Evolutionary conservation across 2,888 invertebrate genomes (phyloP).

Genomic region (Dione juno): DNA sequence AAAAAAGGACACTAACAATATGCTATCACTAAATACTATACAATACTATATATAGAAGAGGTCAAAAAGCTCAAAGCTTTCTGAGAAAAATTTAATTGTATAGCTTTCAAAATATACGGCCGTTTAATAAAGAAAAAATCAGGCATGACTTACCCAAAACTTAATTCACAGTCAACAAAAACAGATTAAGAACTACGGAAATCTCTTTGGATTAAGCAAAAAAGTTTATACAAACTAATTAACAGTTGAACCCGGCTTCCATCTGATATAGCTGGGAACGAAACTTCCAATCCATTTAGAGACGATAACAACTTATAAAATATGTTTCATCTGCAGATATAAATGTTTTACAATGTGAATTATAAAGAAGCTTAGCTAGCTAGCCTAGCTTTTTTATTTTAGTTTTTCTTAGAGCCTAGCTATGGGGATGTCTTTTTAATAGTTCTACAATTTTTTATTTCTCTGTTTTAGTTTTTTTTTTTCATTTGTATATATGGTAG

Average conservation of each 20-base stretch:
- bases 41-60: too few species aligned
- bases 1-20: too few species aligned
- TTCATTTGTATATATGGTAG: too few species aligned
- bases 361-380: not conserved
- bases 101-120: too few species aligned
- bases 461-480: too few species aligned
- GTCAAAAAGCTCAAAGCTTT: too few species aligned
- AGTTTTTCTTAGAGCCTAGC: not conserved
- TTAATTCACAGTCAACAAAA: constrained; percentile 21
- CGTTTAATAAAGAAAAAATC: constrained; percentile 5
- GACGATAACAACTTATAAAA: constrained; percentile 36
- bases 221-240: constrained; percentile 42
- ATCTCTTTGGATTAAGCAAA: constrained; percentile 38
- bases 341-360: constrained; percentile 5
- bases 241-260: constrained; percentile 39
- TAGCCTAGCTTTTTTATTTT: too few species aligned
- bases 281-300: constrained; percentile 40
- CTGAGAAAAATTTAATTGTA: too few species aligned
- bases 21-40: too few species aligned
- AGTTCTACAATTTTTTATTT: not conserved
- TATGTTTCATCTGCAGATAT: constrained; percentile 17
- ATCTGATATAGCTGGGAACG: constrained; percentile 39
- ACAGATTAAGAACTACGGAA: constrained; percentile 38
- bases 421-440: not conserved
- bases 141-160: constrained; percentile 10